Conservation (phyloP, 2,113 vertebrate species). For the Hystrix brachyura region DNA sequence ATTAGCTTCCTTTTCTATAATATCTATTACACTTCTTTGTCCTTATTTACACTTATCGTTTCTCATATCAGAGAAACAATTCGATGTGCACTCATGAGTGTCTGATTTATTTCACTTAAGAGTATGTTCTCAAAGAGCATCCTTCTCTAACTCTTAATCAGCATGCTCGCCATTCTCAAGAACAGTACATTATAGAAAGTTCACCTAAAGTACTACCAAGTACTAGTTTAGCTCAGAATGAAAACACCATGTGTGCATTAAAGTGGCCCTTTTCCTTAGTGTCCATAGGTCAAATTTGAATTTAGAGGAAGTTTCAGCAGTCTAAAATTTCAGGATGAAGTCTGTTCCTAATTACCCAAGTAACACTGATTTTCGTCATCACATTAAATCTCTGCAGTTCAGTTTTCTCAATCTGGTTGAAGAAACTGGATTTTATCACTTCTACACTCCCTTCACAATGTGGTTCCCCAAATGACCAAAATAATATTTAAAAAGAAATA, state of each 20-base stretch:
- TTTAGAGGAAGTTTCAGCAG: background rate
- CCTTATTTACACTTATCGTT: no score
- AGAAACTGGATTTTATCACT: background rate
- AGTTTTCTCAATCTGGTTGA: background rate
- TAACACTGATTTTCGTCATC: background rate
- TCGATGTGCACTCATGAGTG: no score
- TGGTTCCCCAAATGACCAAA: background rate
- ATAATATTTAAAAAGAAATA: background rate
- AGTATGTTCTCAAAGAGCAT: no score
- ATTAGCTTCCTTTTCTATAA: no score
- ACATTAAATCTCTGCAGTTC: background rate
- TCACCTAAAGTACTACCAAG: background rate
- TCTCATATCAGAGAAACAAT: no score
- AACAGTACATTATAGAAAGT: background rate
- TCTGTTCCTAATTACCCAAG: background rate
- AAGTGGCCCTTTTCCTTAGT: background rate
- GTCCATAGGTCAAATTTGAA: background rate
- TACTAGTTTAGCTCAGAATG: background rate
- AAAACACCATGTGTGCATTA: background rate
- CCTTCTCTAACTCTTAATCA: background rate
- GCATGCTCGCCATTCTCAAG: background rate
- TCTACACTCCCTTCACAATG: background rate
- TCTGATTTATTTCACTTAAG: no score
- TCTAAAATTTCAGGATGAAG: background rate
- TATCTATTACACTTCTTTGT: no score